Evolutionary conservation across 2,888 invertebrate species (phyloP).

Genomic region (Lepetodrilus schrolli): DNA sequence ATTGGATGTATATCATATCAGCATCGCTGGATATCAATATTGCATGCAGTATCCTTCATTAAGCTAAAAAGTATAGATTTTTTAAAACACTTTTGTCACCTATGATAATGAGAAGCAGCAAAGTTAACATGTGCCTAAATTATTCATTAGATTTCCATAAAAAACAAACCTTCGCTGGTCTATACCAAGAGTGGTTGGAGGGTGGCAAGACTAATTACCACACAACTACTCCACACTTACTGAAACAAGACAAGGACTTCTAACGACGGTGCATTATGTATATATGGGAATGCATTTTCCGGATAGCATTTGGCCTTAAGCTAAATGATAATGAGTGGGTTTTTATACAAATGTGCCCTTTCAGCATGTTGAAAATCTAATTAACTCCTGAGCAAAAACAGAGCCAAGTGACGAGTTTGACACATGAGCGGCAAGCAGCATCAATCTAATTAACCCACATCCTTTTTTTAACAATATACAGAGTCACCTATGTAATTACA

Average conservation of each 20-base stretch:
- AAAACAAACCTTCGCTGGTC: slow-evolving; percentile 10
- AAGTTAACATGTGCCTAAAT: slow-evolving; percentile 18
- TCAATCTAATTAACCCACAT: slow-evolving; percentile 25
- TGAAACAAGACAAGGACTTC: background rate
- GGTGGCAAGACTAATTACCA: slow-evolving; percentile 9
- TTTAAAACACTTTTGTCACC: slow-evolving; percentile 1
- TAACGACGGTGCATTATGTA: slow-evolving; percentile 6
- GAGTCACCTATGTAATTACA: slow-evolving; percentile 8
- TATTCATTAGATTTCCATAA: slow-evolving; percentile 23
- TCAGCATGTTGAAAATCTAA: slow-evolving; percentile 19
- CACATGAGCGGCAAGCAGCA: background rate
- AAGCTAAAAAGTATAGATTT: background rate
- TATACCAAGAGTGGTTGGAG: background rate
- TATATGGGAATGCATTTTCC: background rate
- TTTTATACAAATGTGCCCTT: slow-evolving; percentile 23
- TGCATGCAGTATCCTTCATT: slow-evolving; percentile 21
- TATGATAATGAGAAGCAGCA: slow-evolving; percentile 16
- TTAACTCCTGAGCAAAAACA: slow-evolving; percentile 25
- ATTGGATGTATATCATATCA: slow-evolving; percentile 18
- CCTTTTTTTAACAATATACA: slow-evolving; percentile 21
- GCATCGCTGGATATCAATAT: slow-evolving; percentile 4
- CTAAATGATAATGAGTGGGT: slow-evolving; percentile 11
- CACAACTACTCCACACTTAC: background rate
- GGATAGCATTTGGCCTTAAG: background rate
- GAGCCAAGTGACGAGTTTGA: background rate